Conservation (phyloP, 2,888 invertebrate genomes). For the Chloromyia formosa region DNA sequence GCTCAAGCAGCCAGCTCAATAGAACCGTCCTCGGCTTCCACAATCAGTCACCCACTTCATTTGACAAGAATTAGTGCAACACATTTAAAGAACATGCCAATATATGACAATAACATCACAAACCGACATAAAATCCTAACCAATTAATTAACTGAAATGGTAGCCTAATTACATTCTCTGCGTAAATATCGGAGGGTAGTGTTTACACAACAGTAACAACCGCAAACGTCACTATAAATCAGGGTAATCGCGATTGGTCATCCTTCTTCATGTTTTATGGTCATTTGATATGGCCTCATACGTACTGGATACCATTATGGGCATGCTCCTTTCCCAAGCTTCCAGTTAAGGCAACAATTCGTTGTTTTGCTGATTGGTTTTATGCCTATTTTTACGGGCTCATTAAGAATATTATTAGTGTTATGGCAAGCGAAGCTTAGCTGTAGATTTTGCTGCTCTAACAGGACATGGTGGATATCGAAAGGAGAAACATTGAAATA, state of each 20-base stretch:
- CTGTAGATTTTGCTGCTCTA: too few species aligned
- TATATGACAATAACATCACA: not conserved
- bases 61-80: too few species aligned
- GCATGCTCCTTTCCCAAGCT: not conserved
- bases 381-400: not conserved
- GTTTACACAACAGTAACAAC: not conserved
- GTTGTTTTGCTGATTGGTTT: conserved; percentile 1
- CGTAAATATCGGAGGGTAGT: not conserved
- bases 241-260: conserved; percentile 9
- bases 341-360: not conserved
- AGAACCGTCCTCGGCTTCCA: too few species aligned
- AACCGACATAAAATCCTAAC: not conserved
- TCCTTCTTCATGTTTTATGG: conserved; percentile 4
- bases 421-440: too few species aligned
- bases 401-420: conserved; percentile 2
- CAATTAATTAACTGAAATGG: conserved; percentile 13
- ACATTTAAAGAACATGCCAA: not conserved
- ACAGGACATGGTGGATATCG: too few species aligned
- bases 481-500: too few species aligned
- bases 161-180: not conserved
- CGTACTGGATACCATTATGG: not conserved
- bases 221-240: conserved; percentile 9
- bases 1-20: too few species aligned
- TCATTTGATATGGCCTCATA: conserved; percentile 12
- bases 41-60: too few species aligned